phyloP scores from a whole-genome alignment of 2,797 vertebrate species.

The Dendrocincla tyrannina region DNA sequence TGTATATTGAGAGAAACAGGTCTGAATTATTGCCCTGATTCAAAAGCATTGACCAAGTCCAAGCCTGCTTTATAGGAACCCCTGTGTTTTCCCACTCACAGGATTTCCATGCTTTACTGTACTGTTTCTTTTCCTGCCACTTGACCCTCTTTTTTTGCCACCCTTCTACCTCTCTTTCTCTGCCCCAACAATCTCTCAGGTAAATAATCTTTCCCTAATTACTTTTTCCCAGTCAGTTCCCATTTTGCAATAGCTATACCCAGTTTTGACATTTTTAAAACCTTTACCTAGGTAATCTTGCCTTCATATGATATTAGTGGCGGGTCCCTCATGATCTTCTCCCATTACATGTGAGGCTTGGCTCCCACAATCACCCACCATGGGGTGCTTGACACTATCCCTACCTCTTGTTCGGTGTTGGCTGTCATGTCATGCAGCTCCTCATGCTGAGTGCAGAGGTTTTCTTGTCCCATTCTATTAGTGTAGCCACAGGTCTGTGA shows the following conservation, averaged over 20 bases:
- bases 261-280: not conserved
- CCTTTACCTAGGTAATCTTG: not conserved
- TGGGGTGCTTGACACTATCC: not conserved
- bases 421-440: not conserved
- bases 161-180: not conserved
- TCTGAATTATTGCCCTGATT: not conserved
- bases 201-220: not conserved
- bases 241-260: not conserved
- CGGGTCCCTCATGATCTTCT: accelerated
- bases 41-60: not conserved
- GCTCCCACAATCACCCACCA: not conserved
- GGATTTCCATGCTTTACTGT: accelerated
- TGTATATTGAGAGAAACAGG: not conserved
- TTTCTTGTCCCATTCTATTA: accelerated
- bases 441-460: not conserved
- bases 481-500: not conserved
- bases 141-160: not conserved
- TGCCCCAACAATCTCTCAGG: not conserved
- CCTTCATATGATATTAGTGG: too few relatives aligned
- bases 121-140: not conserved
- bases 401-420: accelerated
- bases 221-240: not conserved
- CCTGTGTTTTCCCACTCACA: not conserved
- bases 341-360: not conserved
- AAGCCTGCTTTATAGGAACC: not conserved